These are phyloP conservation scores for Carapus acus DNA, from an alignment of 2,797 vertebrate species.

Conservation along the genomic window DNA sequence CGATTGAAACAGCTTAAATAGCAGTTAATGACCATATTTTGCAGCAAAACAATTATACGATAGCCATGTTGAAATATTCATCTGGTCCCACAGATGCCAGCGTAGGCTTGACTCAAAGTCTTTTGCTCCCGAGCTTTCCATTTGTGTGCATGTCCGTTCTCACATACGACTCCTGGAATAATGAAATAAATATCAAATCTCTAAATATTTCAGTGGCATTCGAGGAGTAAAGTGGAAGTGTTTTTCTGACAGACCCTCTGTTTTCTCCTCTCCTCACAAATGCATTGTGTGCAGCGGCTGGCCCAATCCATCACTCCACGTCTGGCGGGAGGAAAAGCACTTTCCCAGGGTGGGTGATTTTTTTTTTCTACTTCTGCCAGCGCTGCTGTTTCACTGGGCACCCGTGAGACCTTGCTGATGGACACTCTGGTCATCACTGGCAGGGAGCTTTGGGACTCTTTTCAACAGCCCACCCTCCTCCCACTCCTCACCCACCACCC, in stretches of 20 bases:
- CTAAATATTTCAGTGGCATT: constrained; percentile 73
- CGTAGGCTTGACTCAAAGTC: constrained; percentile 41
- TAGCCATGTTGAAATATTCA: constrained; percentile 32
- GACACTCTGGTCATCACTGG: constrained; percentile 74
- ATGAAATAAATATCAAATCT: constrained; percentile 68
- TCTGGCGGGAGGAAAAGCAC: constrained; percentile 75
- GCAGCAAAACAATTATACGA: constrained; percentile 1
- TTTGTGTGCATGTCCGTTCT: constrained; percentile 59
- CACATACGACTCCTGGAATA: constrained; percentile 63
- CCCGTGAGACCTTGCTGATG: constrained; percentile 75
- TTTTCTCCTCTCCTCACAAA: constrained; percentile 58
- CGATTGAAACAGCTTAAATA: constrained; percentile 42
- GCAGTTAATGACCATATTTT: constrained; percentile 31
- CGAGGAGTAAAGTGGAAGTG: constrained; percentile 73
- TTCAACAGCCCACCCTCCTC: constrained; percentile 27
- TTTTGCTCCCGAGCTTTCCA: constrained; percentile 53
- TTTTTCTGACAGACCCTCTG: constrained; percentile 69
- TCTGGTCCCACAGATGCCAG: constrained; percentile 11
- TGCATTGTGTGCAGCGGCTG: constrained; percentile 69
- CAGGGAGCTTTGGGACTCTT: constrained; percentile 66
- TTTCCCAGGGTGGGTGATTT: constrained; percentile 70
- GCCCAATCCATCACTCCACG: constrained; percentile 72
- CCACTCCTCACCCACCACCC: constrained; percentile 13
- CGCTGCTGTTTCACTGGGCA: constrained; percentile 69
- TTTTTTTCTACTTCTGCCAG: constrained; percentile 74